Evolutionary conservation across 2,797 vertebrate genomes (phyloP), one percentile per base, ranked within the genome.

Genomic region (Liasis olivaceus): DNA sequence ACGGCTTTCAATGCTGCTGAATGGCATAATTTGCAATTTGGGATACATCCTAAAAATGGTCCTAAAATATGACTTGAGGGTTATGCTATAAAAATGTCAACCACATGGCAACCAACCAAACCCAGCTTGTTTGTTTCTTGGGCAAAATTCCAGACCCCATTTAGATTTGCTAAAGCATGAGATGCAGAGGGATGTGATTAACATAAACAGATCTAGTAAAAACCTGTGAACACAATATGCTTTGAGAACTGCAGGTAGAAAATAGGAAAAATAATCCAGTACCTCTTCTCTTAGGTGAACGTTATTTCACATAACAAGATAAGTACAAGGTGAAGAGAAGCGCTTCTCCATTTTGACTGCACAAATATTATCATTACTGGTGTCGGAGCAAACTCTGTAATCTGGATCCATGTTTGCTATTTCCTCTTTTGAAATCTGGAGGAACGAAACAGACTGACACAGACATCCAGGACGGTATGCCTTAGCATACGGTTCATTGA

Each of bases 401-500:
- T 54, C 42, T 54, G 85, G 85, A 81, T 77, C 58, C 20, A 36
- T 24, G 0, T 14, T 56, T 72, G 56, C 89, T 87, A 4, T 87
- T 17, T 81, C n/a, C 22, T 81, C 31, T 31, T 63, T 81, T 36
- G 3, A 31, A 87, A 87, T 81, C 14, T 66, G n/a, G n/a, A 63
- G 89, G 47, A 63, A 87, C 26, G 11, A 14, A 85, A 88, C 66
- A n/a, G 15, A 92, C 3, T 92, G 4, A 60, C 47, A 11, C 72
- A 89, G 58, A 63, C n/a, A 87, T 81, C 54, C 26, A 5, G 22
- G 0, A 60, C 12, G 58, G 20, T 81, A 90, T 54, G 28, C 4
- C 81, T 95, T 66, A 90, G 17, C 26, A 66, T 62, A 22, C 69
- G 54, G 88, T n/a, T 42, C 81, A 90, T 36, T 89, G 90, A 89